Base-by-base conservation (phyloP, 2,888 invertebrate species). In the Eucera pruinosa region DNA sequence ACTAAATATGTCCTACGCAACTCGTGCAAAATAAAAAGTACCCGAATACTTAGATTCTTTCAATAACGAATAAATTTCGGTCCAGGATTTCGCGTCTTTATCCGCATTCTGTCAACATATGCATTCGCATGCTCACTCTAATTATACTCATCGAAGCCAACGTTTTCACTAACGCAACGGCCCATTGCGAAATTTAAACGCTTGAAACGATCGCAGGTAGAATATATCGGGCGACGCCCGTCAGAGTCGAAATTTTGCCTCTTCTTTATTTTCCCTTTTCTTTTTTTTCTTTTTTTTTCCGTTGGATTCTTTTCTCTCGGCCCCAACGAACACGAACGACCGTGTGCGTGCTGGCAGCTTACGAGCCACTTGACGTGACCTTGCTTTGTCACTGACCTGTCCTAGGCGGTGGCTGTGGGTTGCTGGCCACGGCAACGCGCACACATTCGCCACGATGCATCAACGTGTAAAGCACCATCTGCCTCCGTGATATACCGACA, bases 301-400 rank as follows among this genome's bases (percentile, higher is more conserved):
- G 30, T 20, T 27, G 25, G 33, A 23, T 67, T 45, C 13, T 66
- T 20, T n/a, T 54, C 39, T 39, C 15, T n/a, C n/a, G 30, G 30
- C 0, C 2, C 11, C 30, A 23, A 30, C 45, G 18, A 36, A 33
- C 20, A 48, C 23, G 36, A 61, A 23, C 48, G 36, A 20, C 30
- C 68, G 4, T 7, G 60, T 55, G 73, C 79, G 77, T 67, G 65
- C 45, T 52, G 78, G 62, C 66, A 69, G 75, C 69, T 65, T 58
- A 66, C 78, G 71, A 78, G 73, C 78, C 80, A 82, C 86, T 88
- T 84, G 86, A 82, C 84, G 85, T 88, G 91, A 91, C 91, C 91
- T 91, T 91, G 91, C 90, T 90, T 91, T 91, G 91, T 92, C 90
- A 92, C 91, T 92, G 91, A 92, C 91, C 91, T 91, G 91, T 91